Evolutionary conservation across 2,888 invertebrate genomes (phyloP).

Genomic region (Auanema freiburgensis): DNA sequence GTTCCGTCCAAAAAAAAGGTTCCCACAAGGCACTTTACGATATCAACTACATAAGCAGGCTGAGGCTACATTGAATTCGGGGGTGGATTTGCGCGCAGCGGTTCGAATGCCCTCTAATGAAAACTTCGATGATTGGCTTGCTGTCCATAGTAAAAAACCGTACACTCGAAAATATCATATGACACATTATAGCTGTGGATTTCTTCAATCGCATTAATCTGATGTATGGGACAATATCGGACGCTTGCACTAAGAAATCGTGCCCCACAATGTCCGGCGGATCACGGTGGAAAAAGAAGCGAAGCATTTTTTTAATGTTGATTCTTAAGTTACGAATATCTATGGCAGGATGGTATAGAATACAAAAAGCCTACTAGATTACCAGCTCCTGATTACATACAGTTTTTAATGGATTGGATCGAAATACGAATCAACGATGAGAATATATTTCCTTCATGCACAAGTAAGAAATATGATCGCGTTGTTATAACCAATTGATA

Average conservation of each 20-base stretch:
- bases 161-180: too few species aligned
- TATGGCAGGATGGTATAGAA: conserved; percentile 82
- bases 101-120: conserved; percentile 80
- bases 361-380: conserved; percentile 77
- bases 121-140: conserved; percentile 86
- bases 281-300: conserved; percentile 69
- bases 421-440: conserved; percentile 88
- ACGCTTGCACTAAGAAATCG: conserved; percentile 79
- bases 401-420: conserved; percentile 76
- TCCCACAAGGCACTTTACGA: conserved; percentile 82
- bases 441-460: conserved; percentile 80
- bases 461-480: conserved; percentile 68
- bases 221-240: conserved; percentile 81
- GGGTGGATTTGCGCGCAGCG: conserved; percentile 79
- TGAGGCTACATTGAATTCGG: conserved; percentile 82
- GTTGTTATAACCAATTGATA: not conserved
- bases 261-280: conserved; percentile 91
- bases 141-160: conserved; percentile 78
- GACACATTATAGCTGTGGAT: conserved; percentile 77
- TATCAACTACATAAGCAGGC: conserved; percentile 87
- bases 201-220: conserved; percentile 91
- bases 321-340: conserved; percentile 76
- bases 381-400: conserved; percentile 81
- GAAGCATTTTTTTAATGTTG: conserved; percentile 2
- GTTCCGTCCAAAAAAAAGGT: conserved; percentile 84